Conservation (phyloP, 2,888 invertebrate genomes). For the Glaucopsyche alexis region DNA sequence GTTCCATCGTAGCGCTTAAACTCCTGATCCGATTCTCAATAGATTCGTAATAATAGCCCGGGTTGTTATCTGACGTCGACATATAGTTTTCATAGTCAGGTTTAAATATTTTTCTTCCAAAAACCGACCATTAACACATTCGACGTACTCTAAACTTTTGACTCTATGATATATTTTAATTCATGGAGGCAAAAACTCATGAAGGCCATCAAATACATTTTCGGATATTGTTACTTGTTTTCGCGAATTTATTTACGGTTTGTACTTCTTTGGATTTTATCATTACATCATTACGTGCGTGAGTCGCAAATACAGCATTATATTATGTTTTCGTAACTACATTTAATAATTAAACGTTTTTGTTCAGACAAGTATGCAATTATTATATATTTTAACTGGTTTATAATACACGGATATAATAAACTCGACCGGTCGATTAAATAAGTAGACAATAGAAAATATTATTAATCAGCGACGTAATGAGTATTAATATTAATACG, state of each 20-base stretch:
- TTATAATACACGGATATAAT: not conserved
- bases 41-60: too few species aligned
- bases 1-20: too few species aligned
- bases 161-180: too few species aligned
- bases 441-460: not conserved
- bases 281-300: not conserved
- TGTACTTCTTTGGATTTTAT: not conserved
- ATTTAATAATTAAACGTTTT: not conserved
- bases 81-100: too few species aligned
- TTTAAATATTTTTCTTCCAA: too few species aligned
- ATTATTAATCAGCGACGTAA: not conserved
- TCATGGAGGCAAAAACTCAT: too few species aligned
- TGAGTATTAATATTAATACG: not conserved
- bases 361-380: not conserved
- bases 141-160: too few species aligned
- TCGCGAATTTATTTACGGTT: not conserved
- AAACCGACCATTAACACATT: too few species aligned
- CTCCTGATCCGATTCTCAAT: too few species aligned
- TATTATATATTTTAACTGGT: constrained; percentile 1
- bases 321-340: not conserved
- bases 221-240: not conserved
- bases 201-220: not conserved
- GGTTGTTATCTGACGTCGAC: too few species aligned
- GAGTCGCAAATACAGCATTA: not conserved
- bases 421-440: not conserved